phyloP scores from a whole-genome alignment of 2,888 invertebrate genomes.

The Dasysyrphus tricinctus region DNA sequence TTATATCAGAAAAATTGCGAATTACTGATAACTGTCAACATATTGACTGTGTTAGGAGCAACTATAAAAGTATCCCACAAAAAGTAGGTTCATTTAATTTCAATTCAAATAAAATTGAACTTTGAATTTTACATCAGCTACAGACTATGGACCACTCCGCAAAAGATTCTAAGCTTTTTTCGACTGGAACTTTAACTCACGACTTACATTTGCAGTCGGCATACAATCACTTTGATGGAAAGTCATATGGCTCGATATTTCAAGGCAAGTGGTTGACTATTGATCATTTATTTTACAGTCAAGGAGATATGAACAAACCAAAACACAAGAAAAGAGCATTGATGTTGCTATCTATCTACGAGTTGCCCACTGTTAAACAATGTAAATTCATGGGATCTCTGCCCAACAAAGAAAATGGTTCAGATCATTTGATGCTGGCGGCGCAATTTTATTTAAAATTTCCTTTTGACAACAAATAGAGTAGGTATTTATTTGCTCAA shows the following conservation, averaged over 20 bases:
- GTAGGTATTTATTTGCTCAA: background rate
- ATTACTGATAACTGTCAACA: slow-evolving; percentile 87
- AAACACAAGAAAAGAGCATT: slow-evolving; percentile 79
- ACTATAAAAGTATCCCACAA: slow-evolving; percentile 63
- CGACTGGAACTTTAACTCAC: slow-evolving; percentile 87
- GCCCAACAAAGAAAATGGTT: slow-evolving; percentile 90
- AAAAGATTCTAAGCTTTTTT: slow-evolving; percentile 38
- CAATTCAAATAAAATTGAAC: background rate
- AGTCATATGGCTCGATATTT: slow-evolving; percentile 89
- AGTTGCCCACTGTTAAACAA: slow-evolving; percentile 87
- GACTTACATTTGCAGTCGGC: slow-evolving; percentile 88
- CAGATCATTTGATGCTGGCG: slow-evolving; percentile 93
- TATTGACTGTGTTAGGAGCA: slow-evolving; percentile 84
- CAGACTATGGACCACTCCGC: background rate
- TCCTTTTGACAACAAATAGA: background rate
- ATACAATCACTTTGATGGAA: slow-evolving; percentile 85
- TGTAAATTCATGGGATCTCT: slow-evolving; percentile 86
- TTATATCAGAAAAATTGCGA: slow-evolving; percentile 82
- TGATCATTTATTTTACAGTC: slow-evolving; percentile 95
- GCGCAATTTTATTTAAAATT: slow-evolving; percentile 85
- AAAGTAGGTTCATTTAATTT: slow-evolving; percentile 50
- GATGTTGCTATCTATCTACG: slow-evolving; percentile 86
- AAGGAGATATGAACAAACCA: slow-evolving; percentile 67
- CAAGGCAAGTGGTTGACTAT: slow-evolving; percentile 92
- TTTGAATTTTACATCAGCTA: slow-evolving; percentile 44